These are phyloP conservation scores for Drosophila pachea DNA, from an alignment of 1,140 invertebrate genomes.

Conservation along the genomic window DNA sequence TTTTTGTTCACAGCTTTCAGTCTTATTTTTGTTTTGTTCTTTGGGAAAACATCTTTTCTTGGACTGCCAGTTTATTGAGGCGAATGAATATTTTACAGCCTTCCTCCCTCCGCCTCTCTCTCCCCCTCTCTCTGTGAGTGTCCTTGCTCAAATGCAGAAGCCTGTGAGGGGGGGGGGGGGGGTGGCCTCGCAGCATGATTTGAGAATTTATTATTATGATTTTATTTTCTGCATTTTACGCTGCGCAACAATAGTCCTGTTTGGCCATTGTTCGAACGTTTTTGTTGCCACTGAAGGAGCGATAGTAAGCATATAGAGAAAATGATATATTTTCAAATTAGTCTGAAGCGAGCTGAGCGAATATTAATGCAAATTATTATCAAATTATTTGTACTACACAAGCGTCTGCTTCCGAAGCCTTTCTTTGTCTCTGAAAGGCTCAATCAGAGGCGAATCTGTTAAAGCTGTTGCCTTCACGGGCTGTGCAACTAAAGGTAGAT, in stretches of 20 bases:
- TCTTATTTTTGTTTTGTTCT: constrained; percentile 1
- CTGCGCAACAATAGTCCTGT: constrained; percentile 11
- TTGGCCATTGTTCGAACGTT: background rate
- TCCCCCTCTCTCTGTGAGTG: constrained; percentile 14
- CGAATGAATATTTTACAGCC: constrained; percentile 71
- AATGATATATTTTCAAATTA: background rate
- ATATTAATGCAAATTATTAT: no score
- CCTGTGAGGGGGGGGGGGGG: constrained; percentile 12
- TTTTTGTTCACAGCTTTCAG: background rate
- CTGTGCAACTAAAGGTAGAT: no score
- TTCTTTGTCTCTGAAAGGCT: no score
- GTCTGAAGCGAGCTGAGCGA: background rate
- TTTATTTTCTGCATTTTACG: constrained; percentile 26
- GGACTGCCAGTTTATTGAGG: constrained; percentile 66
- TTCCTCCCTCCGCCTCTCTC: background rate
- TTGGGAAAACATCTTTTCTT: constrained; percentile 65
- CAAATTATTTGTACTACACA: no score
- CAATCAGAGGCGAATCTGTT: no score
- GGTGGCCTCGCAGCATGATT: constrained; percentile 31
- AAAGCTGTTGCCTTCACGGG: no score
- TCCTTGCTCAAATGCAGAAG: background rate
- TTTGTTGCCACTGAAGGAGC: background rate
- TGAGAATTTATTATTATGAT: constrained; percentile 40
- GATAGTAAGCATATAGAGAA: background rate
- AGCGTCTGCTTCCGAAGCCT: no score